Evolutionary conservation across 2,113 vertebrate species (phyloP), one percentile per base, ranked within the genome.

Genomic region (Scartelaos histophorus): DNA sequence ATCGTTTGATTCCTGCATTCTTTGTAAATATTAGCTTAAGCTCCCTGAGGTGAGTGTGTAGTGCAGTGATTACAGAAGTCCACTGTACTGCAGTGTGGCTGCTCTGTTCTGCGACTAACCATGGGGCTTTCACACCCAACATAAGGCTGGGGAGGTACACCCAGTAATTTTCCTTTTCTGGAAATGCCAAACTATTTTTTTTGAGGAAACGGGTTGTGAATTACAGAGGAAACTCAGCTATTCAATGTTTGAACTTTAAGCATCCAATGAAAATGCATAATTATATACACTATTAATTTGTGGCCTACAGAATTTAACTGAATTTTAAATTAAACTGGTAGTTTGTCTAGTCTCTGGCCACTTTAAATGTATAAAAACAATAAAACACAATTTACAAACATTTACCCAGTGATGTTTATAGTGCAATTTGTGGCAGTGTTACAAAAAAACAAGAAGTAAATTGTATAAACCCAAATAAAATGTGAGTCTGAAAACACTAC

Each of bases 11-110:
- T 86, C 86, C 90, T 84, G 80, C 86, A 69, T 83, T 88, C 87
- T 85, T 77, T 70, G 76, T 88, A 94, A 94, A 94, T 94, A 93
- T 94, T 94, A 89, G 84, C 83, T 88, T 75, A 91, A 91, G 91
- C 75, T 81, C 90, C 87, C 79, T 80, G 88, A 93, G 88, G 87
- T 82, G 86, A 92, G 89, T 90, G 87, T 76, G 80, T 86, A 74
- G 69, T 66, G 75, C 80, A 54, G 78, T 21, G 81, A 88, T 88
- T 86, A 94, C 92, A 91, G 90, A 86, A 75, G 81, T 57, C 25
- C 6, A 82, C 85, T 90, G 81, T 85, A 74, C 61, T n/a, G 87
- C 87, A 78, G 67, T 87, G 82, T 71, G 66, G 79, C 74, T 35
- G 69, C 80, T 89, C 83, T 89, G 88, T 91, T 88, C 85, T 75